A percentile compares a stretch with the other conserved stretches of the same genome.
These are phyloP conservation scores for Caenorhabditis sp. DNA, from an alignment of 2,888 invertebrate genomes.

Conservation along the genomic window DNA sequence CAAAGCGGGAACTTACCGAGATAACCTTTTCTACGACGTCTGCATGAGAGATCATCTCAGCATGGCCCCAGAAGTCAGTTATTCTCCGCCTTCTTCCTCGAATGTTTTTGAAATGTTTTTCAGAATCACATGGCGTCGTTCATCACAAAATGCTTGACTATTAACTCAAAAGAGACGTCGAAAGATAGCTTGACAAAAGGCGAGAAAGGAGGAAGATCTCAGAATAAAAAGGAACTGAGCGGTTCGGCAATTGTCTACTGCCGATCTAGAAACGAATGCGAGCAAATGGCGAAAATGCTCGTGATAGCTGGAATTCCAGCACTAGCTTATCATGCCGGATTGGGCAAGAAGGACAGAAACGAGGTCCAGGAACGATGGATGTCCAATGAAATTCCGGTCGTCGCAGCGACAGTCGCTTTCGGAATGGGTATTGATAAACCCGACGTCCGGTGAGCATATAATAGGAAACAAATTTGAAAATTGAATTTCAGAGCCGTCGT, in stretches of 20 bases:
- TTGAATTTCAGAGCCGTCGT: constrained; percentile 87
- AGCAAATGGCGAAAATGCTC: constrained; percentile 87
- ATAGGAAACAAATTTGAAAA: not conserved
- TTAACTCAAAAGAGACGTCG: constrained; percentile 4
- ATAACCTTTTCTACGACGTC: constrained; percentile 95
- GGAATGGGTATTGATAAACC: constrained; percentile 99
- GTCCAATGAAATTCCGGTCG: constrained; percentile 89
- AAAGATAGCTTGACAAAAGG: constrained; percentile 14
- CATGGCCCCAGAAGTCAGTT: constrained; percentile 64
- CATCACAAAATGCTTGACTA: constrained; percentile 58
- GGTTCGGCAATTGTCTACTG: constrained; percentile 89
- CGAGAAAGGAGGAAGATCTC: constrained; percentile 14
- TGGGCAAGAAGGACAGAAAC: constrained; percentile 82
- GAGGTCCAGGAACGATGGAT: constrained; percentile 93
- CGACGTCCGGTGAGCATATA: constrained; percentile 85
- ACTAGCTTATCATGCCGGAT: constrained; percentile 75
- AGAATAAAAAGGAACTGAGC: constrained; percentile 37
- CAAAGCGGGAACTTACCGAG: constrained; percentile 88
- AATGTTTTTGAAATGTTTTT: not conserved
- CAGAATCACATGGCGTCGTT: constrained; percentile 82
- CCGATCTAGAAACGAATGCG: constrained; percentile 92
- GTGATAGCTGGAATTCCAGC: constrained; percentile 81
- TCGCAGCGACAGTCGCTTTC: constrained; percentile 96
- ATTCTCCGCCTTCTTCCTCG: constrained; percentile 9
- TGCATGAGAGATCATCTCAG: constrained; percentile 88